Percentiles rank a stretch among this genome's conserved stretches.
Evolutionary conservation across 2,113 vertebrate genomes (phyloP).

Genomic region (Geothlypis trichas): DNA sequence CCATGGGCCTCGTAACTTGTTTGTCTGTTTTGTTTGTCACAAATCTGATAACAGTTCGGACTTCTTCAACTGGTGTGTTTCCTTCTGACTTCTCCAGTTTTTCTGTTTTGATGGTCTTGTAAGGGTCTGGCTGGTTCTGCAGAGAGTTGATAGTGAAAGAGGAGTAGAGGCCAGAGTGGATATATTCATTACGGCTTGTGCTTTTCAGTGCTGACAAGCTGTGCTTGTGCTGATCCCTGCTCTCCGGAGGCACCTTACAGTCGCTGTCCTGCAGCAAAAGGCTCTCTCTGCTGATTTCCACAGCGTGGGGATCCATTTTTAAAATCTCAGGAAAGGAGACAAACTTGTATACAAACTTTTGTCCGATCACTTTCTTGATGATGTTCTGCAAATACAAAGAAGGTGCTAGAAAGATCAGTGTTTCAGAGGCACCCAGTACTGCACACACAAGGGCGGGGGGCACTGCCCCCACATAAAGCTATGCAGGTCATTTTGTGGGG

Average conservation of each 20-base stretch:
- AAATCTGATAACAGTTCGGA: constrained; percentile 93
- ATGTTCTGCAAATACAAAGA: constrained; percentile 86
- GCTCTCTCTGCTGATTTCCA: constrained; percentile 87
- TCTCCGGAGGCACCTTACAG: constrained; percentile 73
- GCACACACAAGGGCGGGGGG: neutral
- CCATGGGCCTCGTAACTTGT: constrained; percentile 73
- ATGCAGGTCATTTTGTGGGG: neutral
- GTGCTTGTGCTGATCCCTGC: constrained; percentile 82
- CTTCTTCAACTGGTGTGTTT: constrained; percentile 79
- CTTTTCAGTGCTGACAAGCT: constrained; percentile 80
- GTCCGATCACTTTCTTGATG: constrained; percentile 97
- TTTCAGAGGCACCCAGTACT: neutral
- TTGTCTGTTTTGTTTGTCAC: constrained; percentile 86
- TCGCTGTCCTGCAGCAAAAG: constrained; percentile 85
- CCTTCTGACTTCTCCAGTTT: constrained; percentile 75
- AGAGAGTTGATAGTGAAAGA: constrained; percentile 91
- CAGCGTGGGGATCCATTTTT: constrained; percentile 90
- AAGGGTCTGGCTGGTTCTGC: constrained; percentile 83
- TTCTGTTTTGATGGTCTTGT: constrained; percentile 89
- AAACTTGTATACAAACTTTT: constrained; percentile 98
- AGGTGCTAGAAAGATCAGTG: neutral
- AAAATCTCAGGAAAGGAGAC: constrained; percentile 96
- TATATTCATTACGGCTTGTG: constrained; percentile 87
- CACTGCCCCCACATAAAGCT: neutral
- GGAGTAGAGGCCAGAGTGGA: constrained; percentile 91